Base-by-base conservation (phyloP, 1,140 invertebrate species). In the Ditylenchus dipsaci region DNA sequence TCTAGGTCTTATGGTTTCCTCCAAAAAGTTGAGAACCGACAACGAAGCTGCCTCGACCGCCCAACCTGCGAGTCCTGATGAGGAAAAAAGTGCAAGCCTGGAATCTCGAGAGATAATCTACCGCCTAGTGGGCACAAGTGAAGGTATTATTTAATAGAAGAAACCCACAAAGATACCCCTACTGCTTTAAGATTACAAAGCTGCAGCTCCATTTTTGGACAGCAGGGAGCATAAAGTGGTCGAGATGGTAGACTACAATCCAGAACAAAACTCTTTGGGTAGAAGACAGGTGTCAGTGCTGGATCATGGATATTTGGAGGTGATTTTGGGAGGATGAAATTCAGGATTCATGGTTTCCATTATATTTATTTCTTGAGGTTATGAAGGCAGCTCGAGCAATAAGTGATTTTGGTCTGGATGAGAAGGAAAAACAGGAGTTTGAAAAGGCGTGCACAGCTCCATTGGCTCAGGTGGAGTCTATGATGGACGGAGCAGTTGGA, bases 1-100 rank as follows among this genome's bases (percentile, higher is more conserved):
- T n/a, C n/a, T n/a, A 38, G 33, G 67, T 47, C 75, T 76, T 8
- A 23, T 76, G 21, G 66, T 76, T 5, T 53, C 21, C 15, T 26
- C 23, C 5, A 23, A 69, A 5, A 26, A 19, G 9, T 19, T 17
- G 5, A 73, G 73, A 21, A 19, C 19, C 1, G 29, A 61, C 49
- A 26, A 26, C n/a, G 49, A 53, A 38, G 33, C 33, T 38, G 3
- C 11, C 3, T 5, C 3, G 33, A 5, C 33, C 1, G 47, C n/a
- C 47, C 5, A 43, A 33, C 13, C 69, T 26, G 27, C 33, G 38
- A 38, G 5, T 13, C 1, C n/a, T 57, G 38, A 71, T 47, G 68
- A 49, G 7, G 68, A 29, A 3, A 27, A 3, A 5, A 5, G 59
- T 17, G 26, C 21, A 15, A 13, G 29, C 19, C 9, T 21, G 17